Conservation (phyloP, 2,113 vertebrate genomes). For the Anarrhichthys ocellatus region DNA sequence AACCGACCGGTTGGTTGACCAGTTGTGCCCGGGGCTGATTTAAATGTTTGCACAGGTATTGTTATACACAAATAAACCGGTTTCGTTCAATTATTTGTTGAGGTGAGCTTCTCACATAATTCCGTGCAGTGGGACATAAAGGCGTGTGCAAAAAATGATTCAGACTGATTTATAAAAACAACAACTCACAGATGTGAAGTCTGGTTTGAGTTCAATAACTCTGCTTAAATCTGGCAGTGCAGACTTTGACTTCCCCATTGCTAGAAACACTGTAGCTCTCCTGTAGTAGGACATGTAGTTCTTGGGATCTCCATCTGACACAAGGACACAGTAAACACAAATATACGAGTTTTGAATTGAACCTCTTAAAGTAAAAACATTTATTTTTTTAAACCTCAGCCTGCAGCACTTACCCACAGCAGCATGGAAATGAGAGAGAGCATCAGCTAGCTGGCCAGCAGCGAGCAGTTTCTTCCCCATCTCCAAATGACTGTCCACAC, state of each 20-base stretch:
- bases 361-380: too few species aligned
- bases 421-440: conserved; percentile 96
- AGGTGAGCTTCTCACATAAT: background rate
- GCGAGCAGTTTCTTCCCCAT: conserved; percentile 98
- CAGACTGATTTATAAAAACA: background rate
- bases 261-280: conserved; percentile 97
- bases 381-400: background rate
- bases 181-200: conserved; percentile 93
- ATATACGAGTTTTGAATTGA: too few species aligned
- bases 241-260: conserved; percentile 98
- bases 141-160: background rate
- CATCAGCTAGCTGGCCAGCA: conserved; percentile 96
- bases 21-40: background rate
- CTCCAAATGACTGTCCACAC: conserved; percentile 96
- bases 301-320: conserved; percentile 93
- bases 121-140: background rate
- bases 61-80: background rate
- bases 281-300: conserved; percentile 97
- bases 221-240: conserved; percentile 95
- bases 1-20: conserved; percentile 14
- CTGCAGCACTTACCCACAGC: conserved; percentile 89
- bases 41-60: background rate
- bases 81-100: background rate
- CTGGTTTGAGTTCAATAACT: conserved; percentile 97
- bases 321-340: background rate